Base-by-base conservation (phyloP, 2,888 invertebrate genomes). In the Exocentrus adspersus region DNA sequence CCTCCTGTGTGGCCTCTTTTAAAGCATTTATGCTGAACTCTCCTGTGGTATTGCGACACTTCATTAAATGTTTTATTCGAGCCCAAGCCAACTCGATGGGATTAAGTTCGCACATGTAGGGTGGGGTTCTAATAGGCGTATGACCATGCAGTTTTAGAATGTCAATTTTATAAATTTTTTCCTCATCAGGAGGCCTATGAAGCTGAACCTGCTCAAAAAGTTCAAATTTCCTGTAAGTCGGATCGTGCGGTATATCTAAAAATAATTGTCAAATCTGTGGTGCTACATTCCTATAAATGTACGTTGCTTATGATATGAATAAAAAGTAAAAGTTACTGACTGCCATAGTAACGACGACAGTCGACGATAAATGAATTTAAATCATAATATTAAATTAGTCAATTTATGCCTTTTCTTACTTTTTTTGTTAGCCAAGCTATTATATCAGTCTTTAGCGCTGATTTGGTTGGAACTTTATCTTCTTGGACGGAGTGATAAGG, bases 21-120 rank as follows among this genome's bases (percentile, higher is more conserved):
- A 50, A 45, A 21, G 12, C 14, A 9, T 20, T 45, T 57, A 45
- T 10, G 24, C n/a, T 57, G 46, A 42, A 53, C 4, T 48, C 16
- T 3, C 58, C 30, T 14, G 45, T 24, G n/a, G 24, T 58, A 48
- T 58, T 58, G 21, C 19, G 58, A 24, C 58, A 46, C 45, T 30
- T 48, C 14, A 58, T 43, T 10, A 16, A n/a, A 59, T 16, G 51
- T 59, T 59, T 59, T 14, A 59, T n/a, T 59, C 51, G 20, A 12
- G 51, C 48, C 48, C 59, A 59, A 48, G 37, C 51, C 19, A 59
- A 51, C 14, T 59, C 48, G 28, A 59, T 59, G 14, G 59, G 50
- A 14, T 59, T 59, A 17, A 59, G 19, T 41, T 51, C 59, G 59
- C 30, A 59, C 51, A 59, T 51, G 41, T 50, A 59, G 7, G 59